Evolutionary conservation across 2,113 vertebrate genomes (phyloP).

Genomic region (Telmatochromis brichardi): DNA sequence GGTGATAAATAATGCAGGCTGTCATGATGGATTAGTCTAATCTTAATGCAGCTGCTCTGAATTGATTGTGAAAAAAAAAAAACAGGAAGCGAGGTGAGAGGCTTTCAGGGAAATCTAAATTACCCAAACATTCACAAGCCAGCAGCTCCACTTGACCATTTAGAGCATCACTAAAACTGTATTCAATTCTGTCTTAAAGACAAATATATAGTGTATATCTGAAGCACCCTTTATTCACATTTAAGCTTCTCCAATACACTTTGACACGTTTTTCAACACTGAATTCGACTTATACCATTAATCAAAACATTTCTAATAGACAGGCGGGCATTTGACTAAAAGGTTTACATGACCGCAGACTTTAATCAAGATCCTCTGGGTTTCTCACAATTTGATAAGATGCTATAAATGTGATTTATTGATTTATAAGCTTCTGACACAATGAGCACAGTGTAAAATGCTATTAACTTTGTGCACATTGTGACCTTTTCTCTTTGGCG

Average conservation of each 20-base stretch:
- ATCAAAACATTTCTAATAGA: neutral
- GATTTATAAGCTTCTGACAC: neutral
- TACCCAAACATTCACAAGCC: neutral
- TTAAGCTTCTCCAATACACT: neutral
- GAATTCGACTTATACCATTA: neutral
- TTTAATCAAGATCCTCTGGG: neutral
- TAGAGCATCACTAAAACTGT: neutral
- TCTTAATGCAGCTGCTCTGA: slow-evolving; percentile 49
- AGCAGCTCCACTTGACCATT: neutral
- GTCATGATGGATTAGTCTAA: slow-evolving; percentile 44
- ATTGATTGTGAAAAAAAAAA: slow-evolving; percentile 15
- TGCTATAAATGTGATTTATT: neutral
- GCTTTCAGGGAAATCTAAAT: slow-evolving; percentile 36
- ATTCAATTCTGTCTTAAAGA: neutral
- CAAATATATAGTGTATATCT: neutral
- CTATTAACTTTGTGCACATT: neutral
- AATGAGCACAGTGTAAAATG: neutral
- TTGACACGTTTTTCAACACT: neutral
- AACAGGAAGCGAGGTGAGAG: slow-evolving; percentile 20
- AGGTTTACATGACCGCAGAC: neutral
- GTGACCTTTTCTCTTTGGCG: neutral
- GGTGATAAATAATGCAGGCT: slow-evolving; percentile 60
- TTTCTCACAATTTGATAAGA: neutral
- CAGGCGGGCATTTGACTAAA: neutral
- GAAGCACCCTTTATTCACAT: neutral